These are phyloP conservation scores for Phaedon cochleariae DNA, from an alignment of 2,888 invertebrate species.

Conservation along the genomic window DNA sequence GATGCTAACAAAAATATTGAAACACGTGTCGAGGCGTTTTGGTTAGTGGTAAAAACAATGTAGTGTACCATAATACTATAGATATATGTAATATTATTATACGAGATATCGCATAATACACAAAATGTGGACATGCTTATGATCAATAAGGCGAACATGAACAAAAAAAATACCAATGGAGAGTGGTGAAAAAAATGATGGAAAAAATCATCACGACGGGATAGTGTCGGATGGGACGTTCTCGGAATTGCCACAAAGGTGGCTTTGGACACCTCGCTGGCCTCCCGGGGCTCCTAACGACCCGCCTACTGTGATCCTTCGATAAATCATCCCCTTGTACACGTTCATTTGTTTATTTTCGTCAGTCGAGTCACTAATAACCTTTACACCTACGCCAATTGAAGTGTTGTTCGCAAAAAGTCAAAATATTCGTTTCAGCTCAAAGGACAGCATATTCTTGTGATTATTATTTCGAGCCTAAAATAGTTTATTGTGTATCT, in stretches of 20 bases:
- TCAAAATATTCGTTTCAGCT: too few relatives aligned
- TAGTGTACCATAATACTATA: too few relatives aligned
- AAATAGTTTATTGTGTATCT: too few relatives aligned
- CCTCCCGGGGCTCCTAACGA: conserved; percentile 27
- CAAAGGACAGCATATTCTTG: too few relatives aligned
- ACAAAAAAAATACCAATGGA: neutral
- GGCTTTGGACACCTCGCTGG: conserved; percentile 30
- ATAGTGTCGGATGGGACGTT: conserved; percentile 36
- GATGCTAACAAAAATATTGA: too few relatives aligned
- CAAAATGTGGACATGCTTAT: neutral
- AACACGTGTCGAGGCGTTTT: too few relatives aligned
- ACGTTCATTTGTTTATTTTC: conserved; percentile 38
- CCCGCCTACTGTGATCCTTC: conserved; percentile 34
- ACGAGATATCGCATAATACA: too few relatives aligned
- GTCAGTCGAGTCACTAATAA: conserved; percentile 24
- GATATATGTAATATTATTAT: too few relatives aligned
- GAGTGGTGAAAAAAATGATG: neutral
- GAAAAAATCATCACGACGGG: conserved; percentile 30
- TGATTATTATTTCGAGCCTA: too few relatives aligned
- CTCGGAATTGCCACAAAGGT: conserved; percentile 39
- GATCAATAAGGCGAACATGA: neutral
- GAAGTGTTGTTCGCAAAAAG: too few relatives aligned
- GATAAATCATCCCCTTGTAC: conserved; percentile 43
- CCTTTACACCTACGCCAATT: conserved; percentile 19
- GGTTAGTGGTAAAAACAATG: too few relatives aligned